Conservation (phyloP, 2,797 vertebrate species). For the Orestias chungarensis region DNA sequence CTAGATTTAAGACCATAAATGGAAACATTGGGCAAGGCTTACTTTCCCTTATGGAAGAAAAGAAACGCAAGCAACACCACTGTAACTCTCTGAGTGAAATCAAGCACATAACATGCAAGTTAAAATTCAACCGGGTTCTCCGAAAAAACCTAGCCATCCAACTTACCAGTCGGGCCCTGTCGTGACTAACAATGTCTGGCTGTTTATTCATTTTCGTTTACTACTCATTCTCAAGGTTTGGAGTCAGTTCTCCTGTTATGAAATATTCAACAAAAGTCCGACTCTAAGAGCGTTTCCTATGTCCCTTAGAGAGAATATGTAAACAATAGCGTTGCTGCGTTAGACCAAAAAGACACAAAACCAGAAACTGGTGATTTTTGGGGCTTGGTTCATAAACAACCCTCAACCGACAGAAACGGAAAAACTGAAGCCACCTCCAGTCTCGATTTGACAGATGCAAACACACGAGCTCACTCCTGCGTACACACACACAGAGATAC, state of each 20-base stretch:
- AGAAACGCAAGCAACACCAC: not conserved
- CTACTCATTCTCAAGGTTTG: constrained; percentile 5
- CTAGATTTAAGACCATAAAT: not conserved
- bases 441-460: constrained; percentile 69
- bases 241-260: constrained; percentile 4
- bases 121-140: constrained; percentile 3
- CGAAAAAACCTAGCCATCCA: not conserved
- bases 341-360: constrained; percentile 54
- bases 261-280: constrained; percentile 7
- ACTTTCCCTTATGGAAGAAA: not conserved
- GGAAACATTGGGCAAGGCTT: not conserved
- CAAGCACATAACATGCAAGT: not conserved
- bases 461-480: constrained; percentile 44
- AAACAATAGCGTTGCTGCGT: constrained; percentile 36
- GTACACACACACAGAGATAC: constrained; percentile 48
- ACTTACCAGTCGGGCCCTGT: not conserved
- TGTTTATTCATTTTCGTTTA: not conserved
- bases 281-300: not conserved
- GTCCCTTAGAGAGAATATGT: constrained; percentile 46
- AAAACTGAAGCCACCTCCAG: constrained; percentile 67
- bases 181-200: not conserved
- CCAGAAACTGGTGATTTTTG: constrained; percentile 51
- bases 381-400: constrained; percentile 48
- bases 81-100: not conserved
- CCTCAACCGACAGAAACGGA: constrained; percentile 61